A percentile compares a stretch with the other conserved stretches of the same genome.
Evolutionary conservation across 2,113 vertebrate genomes (phyloP).

Genomic region (Hemiscyllium ocellatum): DNA sequence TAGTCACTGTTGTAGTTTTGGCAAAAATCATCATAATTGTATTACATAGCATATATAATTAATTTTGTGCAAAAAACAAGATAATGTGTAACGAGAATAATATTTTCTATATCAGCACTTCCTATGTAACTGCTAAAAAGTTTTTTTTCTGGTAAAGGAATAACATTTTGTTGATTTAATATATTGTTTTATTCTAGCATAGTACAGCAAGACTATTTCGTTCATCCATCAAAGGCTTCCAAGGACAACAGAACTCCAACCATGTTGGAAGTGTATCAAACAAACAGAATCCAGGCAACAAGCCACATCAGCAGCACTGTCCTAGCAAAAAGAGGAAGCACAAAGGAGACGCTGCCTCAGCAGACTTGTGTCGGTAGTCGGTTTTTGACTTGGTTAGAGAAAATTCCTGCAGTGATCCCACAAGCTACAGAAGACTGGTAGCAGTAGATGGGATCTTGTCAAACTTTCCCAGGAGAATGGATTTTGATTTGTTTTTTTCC

Average conservation of each 20-base stretch:
- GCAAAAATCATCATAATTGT: neutral
- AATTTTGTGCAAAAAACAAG: neutral
- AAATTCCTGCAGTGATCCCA: slow-evolving; percentile 33
- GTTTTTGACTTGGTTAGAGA: slow-evolving; percentile 22
- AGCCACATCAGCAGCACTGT: slow-evolving; percentile 76
- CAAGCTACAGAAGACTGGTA: neutral
- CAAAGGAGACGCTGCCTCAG: slow-evolving; percentile 74
- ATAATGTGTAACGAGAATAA: neutral
- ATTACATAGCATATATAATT: neutral
- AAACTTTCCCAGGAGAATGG: slow-evolving; percentile 32
- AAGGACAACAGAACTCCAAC: slow-evolving; percentile 71
- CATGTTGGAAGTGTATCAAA: slow-evolving; percentile 64
- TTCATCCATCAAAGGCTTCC: slow-evolving; percentile 74
- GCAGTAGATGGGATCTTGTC: slow-evolving; percentile 18
- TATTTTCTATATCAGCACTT: neutral
- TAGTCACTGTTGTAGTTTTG: neutral
- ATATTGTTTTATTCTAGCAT: slow-evolving; percentile 49
- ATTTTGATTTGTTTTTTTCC: slow-evolving; percentile 36
- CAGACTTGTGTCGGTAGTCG: slow-evolving; percentile 89
- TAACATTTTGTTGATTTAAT: neutral
- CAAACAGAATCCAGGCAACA: slow-evolving; percentile 78
- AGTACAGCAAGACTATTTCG: slow-evolving; percentile 72
- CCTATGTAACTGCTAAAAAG: neutral
- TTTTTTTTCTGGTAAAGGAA: neutral
- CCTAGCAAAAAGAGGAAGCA: slow-evolving; percentile 95